Evolutionary conservation across 2,797 vertebrate genomes (phyloP).

Genomic region (Lithobates sylvaticus): DNA sequence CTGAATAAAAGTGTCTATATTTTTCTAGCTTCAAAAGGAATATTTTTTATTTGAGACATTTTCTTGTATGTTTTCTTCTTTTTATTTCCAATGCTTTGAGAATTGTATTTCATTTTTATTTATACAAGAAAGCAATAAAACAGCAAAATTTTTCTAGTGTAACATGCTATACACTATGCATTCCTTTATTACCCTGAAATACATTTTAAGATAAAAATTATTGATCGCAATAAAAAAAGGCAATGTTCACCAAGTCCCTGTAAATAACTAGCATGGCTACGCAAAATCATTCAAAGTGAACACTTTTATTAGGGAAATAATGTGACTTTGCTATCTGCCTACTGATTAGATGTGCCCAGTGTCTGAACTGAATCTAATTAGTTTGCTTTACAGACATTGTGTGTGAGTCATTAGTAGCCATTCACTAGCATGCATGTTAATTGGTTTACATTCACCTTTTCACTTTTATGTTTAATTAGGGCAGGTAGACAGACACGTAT

Average conservation of each 20-base stretch:
- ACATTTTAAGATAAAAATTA: conserved; percentile 71
- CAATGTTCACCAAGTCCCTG: conserved; percentile 64
- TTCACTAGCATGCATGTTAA: neutral
- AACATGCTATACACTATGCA: conserved; percentile 74
- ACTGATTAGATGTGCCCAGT: conserved; percentile 8
- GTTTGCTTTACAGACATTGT: neutral
- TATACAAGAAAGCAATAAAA: conserved; percentile 73
- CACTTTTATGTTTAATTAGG: neutral
- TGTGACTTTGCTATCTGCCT: neutral
- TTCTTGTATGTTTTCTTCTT: conserved; percentile 57
- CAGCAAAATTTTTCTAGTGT: conserved; percentile 74
- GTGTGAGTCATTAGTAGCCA: neutral
- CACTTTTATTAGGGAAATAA: conserved; percentile 42
- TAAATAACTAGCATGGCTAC: conserved; percentile 64
- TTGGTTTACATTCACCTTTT: neutral
- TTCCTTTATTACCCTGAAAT: conserved; percentile 74
- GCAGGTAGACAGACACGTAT: neutral
- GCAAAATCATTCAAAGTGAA: conserved; percentile 9
- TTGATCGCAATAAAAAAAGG: conserved; percentile 70
- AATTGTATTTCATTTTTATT: conserved; percentile 64
- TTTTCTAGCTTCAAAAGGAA: neutral
- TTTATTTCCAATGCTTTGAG: conserved; percentile 12
- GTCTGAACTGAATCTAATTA: conserved; percentile 1
- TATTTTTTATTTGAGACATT: conserved; percentile 63
- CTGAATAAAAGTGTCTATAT: neutral